These are phyloP conservation scores for Acanthopleura granulata DNA, from an alignment of 2,888 invertebrate genomes.

Conservation along the genomic window DNA sequence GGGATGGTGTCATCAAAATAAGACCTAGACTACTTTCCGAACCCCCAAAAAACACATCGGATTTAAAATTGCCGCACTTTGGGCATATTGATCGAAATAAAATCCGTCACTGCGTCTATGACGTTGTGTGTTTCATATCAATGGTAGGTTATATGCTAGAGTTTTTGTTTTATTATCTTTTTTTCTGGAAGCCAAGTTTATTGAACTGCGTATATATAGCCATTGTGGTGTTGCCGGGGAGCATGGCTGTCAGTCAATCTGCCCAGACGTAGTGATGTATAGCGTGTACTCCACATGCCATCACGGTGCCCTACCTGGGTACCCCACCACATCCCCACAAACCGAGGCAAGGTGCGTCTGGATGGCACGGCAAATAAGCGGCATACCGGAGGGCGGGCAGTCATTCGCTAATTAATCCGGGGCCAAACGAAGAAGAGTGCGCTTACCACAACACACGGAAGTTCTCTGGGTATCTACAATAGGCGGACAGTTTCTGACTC, in stretches of 20 bases:
- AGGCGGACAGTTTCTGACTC: slow-evolving; percentile 5
- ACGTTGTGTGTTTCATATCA: too few species aligned
- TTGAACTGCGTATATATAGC: too few species aligned
- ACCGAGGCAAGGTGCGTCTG: not conserved
- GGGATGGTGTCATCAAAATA: too few species aligned
- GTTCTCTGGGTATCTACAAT: not conserved
- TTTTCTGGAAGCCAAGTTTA: too few species aligned
- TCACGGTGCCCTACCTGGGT: not conserved
- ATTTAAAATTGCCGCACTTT: too few species aligned
- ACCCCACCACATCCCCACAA: not conserved
- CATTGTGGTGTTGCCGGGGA: not conserved
- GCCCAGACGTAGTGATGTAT: not conserved
- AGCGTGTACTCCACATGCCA: not conserved
- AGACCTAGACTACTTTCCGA: too few species aligned
- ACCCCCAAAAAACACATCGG: too few species aligned
- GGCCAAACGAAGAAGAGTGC: not conserved
- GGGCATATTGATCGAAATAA: too few species aligned
- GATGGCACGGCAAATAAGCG: not conserved
- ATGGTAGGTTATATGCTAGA: too few species aligned
- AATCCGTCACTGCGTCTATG: too few species aligned
- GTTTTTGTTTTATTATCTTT: too few species aligned
- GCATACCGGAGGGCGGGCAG: slow-evolving; percentile 16
- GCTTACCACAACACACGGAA: slow-evolving; percentile 13
- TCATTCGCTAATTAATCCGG: slow-evolving; percentile 5
- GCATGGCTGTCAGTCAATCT: not conserved